Base-by-base conservation (phyloP, 1,140 invertebrate genomes). In the Heliconius himera region DNA sequence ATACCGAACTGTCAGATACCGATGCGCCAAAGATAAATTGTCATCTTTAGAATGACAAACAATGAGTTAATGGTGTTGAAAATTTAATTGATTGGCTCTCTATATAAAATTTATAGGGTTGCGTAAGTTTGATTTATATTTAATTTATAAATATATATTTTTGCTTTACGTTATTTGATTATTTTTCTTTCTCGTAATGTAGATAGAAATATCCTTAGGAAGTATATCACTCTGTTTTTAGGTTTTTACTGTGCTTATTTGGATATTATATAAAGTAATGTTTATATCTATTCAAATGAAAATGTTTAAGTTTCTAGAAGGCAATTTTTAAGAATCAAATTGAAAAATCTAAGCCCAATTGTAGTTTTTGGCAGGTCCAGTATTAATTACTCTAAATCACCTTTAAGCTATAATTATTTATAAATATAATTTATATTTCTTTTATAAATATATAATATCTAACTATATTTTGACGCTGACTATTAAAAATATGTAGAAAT, bases 1-100 rank as follows among this genome's bases (percentile, higher is more conserved):
- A 80, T 80, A 33, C 74, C 79, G 26, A 76, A 16, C 51, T 76
- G 79, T 76, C 74, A 73, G 22, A 20, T n/a, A 70, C 51, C 51
- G 56, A 76, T 49, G 49, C n/a, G 36, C 41, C 36, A 9, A 66
- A 76, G 79, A 80, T 22, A 77, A 70, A 76, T 76, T 72, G 38
- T 6, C 33, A 73, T 76, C 79, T 73, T 22, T 33, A 46, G 74
- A 80, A 76, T 71, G 74, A 54, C 74, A 75, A 54, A 66, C 71
- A 66, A 73, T 56, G 29, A 76, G 70, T 66, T 76, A 73, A 75
- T 71, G 20, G 60, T 51, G 74, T 38, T 36, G 66, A 72, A 71
- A 71, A 71, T 71, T 36, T 76, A 76, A 76, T 76, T 46, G 60
- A 76, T 76, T 76, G 29, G 74, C 20, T 70, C 41, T 41, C 38